Evolutionary conservation across 2,888 invertebrate species (phyloP), one percentile per base, ranked within the genome.

Genomic region (Antheraea yamamai): DNA sequence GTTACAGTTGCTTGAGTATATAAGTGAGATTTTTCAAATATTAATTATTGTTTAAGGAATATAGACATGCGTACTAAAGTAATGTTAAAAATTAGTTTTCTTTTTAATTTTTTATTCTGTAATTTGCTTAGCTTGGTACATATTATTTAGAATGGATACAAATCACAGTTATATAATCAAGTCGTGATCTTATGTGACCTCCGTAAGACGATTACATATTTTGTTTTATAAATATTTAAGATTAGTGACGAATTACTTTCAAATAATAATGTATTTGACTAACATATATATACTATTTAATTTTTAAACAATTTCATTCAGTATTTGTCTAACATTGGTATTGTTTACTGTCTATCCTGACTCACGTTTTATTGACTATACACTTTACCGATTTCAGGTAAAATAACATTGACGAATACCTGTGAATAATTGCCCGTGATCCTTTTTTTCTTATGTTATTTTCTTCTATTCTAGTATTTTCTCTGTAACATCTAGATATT

Each of bases 211-310:
- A 20, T 23, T 61, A 16, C 30, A 61, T 10, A 78, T 74, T 77
- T 76, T 75, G 73, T 76, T 84, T 83, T 84, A 85, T 39, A 39
- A 39, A 39, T 39, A 39, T 39, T 39, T 39, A 39, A 39, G 35
- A 39, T 39, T 39, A 39, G 35, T 39, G 2, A 39, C 7, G 35
- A 39, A 39, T 39, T 39, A 39, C 35, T 39, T 39, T 39, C 7
- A 39, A 39, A 39, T 39, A 83, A 85, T 81, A 81, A 79, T 82
- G 77, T 75, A 76, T 78, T 77, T 78, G 80, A 84, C 79, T 86
- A 84, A 39, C 7, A 39, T 4, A 4, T 39, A 4, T 47, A 47
- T 47, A 47, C 47, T 7, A 10, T 47, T 47, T 47, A 10, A 47
- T 47, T 47, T 47, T 47, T 47, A 47, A 47, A 8, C 47, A 47